A percentile compares a stretch with the other conserved stretches of the same genome.
These are phyloP conservation scores for Lycocerus yunnanus DNA, from an alignment of 2,888 invertebrate genomes.

Conservation along the genomic window DNA sequence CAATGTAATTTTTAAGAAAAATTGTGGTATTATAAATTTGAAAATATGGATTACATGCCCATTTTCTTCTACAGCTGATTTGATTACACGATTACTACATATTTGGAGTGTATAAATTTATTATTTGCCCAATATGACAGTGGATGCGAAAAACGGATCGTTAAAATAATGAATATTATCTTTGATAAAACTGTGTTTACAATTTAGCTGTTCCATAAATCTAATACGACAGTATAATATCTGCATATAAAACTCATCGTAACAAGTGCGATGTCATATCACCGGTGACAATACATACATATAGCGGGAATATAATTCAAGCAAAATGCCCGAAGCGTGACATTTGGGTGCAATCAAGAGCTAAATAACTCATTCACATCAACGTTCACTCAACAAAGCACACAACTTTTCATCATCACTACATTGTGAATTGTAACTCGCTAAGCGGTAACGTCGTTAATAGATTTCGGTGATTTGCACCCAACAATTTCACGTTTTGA, in stretches of 20 bases:
- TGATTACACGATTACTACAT: neutral
- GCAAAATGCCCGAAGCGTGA: slow-evolving; percentile 45
- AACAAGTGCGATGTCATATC: slow-evolving; percentile 49
- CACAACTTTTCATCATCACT: slow-evolving; percentile 42
- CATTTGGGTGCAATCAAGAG: slow-evolving; percentile 54
- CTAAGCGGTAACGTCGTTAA: slow-evolving; percentile 24
- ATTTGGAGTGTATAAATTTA: neutral
- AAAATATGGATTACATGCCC: neutral
- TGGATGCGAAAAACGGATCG: neutral
- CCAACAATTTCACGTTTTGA: slow-evolving; percentile 8
- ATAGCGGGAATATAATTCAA: slow-evolving; percentile 47
- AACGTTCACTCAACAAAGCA: slow-evolving; percentile 45
- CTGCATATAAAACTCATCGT: slow-evolving; percentile 48
- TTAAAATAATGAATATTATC: neutral
- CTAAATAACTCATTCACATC: slow-evolving; percentile 54
- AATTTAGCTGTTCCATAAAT: slow-evolving; percentile 5
- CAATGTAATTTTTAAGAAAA: neutral
- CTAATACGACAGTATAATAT: slow-evolving; percentile 10
- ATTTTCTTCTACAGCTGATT: neutral
- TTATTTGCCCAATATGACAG: neutral
- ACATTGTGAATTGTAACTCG: slow-evolving; percentile 30
- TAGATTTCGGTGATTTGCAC: slow-evolving; percentile 12
- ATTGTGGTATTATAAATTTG: neutral
- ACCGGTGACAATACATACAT: slow-evolving; percentile 44
- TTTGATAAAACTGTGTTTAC: neutral